Percentiles rank a stretch among this genome's conserved stretches.
Evolutionary conservation across 2,797 vertebrate species (phyloP).

Genomic region (Rhynchotus rufescens): DNA sequence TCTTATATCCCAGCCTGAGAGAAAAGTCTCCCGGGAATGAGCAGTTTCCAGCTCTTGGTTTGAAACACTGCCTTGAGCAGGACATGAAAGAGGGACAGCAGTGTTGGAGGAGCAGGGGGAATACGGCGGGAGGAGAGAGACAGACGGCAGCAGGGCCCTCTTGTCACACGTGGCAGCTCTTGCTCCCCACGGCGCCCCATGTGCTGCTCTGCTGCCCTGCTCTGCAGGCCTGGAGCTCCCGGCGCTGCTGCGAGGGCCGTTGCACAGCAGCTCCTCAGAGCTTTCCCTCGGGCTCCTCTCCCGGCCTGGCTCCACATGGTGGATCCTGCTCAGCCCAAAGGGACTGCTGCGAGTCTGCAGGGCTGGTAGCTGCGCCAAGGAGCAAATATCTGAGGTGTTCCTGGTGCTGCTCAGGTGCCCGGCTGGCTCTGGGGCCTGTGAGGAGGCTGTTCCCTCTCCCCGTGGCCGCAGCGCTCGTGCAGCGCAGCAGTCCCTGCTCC

Average conservation of each 20-base stretch:
- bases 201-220: slow-evolving; percentile 25
- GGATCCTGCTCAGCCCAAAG: background rate
- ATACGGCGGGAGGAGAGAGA: slow-evolving; percentile 66
- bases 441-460: background rate
- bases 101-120: slow-evolving; percentile 64
- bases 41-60: slow-evolving; percentile 25
- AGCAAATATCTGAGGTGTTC: background rate
- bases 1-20: slow-evolving; percentile 8
- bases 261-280: background rate
- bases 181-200: background rate
- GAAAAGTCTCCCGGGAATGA: slow-evolving; percentile 1
- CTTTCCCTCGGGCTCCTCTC: background rate
- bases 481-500: background rate
- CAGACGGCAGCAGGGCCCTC: slow-evolving; percentile 49
- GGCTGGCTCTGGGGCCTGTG: background rate
- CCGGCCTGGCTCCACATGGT: background rate
- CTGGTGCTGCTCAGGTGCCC: background rate
- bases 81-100: slow-evolving; percentile 52
- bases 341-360: background rate
- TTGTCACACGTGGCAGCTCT: slow-evolving; percentile 60
- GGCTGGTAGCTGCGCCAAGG: background rate
- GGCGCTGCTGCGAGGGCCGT: background rate
- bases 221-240: slow-evolving; percentile 18
- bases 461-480: background rate
- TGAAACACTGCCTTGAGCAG: slow-evolving; percentile 68